A percentile compares a stretch with the other conserved stretches of the same genome.
Conservation (phyloP, 1,140 invertebrate genomes). For the Drosophila sucinea region DNA sequence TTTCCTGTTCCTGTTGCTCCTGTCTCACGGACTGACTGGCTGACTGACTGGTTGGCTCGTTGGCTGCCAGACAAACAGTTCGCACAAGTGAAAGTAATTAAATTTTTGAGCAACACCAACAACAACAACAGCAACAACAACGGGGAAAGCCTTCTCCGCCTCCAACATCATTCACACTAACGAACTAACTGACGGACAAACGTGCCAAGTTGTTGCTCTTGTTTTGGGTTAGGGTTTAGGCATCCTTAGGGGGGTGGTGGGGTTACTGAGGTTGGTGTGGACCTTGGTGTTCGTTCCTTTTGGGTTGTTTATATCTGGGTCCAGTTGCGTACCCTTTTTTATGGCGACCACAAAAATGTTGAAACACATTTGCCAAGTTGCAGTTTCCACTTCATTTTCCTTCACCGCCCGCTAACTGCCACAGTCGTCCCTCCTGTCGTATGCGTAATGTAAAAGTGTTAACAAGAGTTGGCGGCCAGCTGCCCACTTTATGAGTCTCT, state of each 20-base stretch:
- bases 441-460: conserved; percentile 65
- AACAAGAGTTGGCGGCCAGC: conserved; percentile 32
- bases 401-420: conserved; percentile 1
- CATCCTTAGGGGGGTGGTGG: neutral
- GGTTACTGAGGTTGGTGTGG: neutral
- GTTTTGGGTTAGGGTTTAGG: neutral
- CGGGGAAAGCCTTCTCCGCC: neutral
- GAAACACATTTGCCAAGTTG: conserved; percentile 63
- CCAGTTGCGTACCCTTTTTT: conserved; percentile 58
- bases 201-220: conserved; percentile 36
- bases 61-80: conserved; percentile 68
- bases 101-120: conserved; percentile 65
- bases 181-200: conserved; percentile 59
- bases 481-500: conserved; percentile 59
- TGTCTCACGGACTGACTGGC: neutral
- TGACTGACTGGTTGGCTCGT: neutral
- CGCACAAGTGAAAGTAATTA: conserved; percentile 80
- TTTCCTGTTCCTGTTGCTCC: conserved; percentile 25
- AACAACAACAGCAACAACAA: neutral
- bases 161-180: conserved; percentile 67
- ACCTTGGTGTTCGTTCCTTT: neutral
- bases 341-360: conserved; percentile 74
- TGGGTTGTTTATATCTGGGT: conserved; percentile 16
- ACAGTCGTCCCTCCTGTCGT: conserved; percentile 30
- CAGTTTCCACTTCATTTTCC: conserved; percentile 34